Conservation (phyloP, 2,113 vertebrate genomes). For the Octodon degus region DNA sequence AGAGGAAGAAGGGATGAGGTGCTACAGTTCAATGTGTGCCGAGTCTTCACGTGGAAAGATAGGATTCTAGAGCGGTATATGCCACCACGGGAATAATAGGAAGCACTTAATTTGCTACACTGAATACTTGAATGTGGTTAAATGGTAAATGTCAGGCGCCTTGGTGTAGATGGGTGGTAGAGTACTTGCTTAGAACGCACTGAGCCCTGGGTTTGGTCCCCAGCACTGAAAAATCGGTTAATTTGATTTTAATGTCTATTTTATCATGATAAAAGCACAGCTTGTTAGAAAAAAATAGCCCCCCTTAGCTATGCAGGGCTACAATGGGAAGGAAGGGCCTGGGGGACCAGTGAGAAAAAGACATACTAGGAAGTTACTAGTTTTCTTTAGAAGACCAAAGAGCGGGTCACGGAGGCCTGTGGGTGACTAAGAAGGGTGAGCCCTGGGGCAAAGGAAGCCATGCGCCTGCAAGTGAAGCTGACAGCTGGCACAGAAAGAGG, state of each 20-base stretch:
- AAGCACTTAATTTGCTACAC: neutral
- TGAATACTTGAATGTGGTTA: no score
- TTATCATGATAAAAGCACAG: neutral
- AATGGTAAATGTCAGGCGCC: neutral
- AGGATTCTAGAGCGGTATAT: neutral
- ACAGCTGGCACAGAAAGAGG: neutral
- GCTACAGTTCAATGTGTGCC: neutral
- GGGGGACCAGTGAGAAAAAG: neutral
- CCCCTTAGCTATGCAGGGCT: neutral
- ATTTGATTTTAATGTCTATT: neutral
- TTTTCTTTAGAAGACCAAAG: neutral
- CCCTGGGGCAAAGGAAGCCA: neutral
- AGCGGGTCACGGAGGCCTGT: accelerated
- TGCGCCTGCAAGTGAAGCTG: neutral
- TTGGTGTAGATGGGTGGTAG: neutral
- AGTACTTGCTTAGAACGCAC: neutral
- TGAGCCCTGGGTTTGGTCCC: neutral
- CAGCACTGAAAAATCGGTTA: neutral
- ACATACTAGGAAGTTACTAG: neutral
- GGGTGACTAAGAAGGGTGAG: accelerated
- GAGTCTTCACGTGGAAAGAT: neutral
- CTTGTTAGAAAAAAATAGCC: neutral
- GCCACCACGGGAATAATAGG: no score
- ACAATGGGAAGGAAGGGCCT: neutral
- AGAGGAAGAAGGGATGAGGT: neutral